Conservation (phyloP, 2,113 vertebrate genomes). For the Mastomys natalensis region DNA sequence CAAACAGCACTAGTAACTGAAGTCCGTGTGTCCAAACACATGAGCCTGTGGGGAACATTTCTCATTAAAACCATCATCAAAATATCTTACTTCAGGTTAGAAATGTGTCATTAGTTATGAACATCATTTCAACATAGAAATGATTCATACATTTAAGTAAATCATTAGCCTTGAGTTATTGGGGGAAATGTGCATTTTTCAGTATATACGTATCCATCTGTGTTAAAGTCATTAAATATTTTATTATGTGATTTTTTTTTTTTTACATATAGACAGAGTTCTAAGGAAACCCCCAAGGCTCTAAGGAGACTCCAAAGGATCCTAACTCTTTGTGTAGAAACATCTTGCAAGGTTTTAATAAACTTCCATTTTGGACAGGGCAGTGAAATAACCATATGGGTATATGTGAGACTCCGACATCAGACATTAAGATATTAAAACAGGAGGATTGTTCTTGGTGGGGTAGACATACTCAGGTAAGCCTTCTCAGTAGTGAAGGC, state of each 20-base stretch:
- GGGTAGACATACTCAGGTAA: neutral
- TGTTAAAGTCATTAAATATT: neutral
- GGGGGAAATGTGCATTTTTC: neutral
- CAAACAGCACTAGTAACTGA: neutral
- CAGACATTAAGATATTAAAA: neutral
- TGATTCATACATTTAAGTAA: neutral
- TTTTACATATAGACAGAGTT: neutral
- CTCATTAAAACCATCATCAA: neutral
- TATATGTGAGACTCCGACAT: neutral
- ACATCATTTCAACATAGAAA: neutral
- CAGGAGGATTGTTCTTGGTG: neutral
- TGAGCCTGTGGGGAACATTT: neutral
- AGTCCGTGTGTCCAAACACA: neutral
- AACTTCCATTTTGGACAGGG: neutral
- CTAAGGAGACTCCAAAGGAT: neutral
- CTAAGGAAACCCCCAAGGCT: neutral
- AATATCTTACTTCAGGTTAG: neutral
- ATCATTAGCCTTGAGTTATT: neutral
- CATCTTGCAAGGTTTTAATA: neutral
- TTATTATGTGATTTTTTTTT: neutral
- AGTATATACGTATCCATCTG: neutral
- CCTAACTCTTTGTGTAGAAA: neutral
- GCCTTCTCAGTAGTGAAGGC: fast-evolving
- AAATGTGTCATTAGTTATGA: neutral
- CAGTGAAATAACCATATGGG: neutral